Percentiles rank a stretch among this genome's conserved stretches.
Conservation (phyloP, 2,113 vertebrate species). For the Upupa epops region DNA sequence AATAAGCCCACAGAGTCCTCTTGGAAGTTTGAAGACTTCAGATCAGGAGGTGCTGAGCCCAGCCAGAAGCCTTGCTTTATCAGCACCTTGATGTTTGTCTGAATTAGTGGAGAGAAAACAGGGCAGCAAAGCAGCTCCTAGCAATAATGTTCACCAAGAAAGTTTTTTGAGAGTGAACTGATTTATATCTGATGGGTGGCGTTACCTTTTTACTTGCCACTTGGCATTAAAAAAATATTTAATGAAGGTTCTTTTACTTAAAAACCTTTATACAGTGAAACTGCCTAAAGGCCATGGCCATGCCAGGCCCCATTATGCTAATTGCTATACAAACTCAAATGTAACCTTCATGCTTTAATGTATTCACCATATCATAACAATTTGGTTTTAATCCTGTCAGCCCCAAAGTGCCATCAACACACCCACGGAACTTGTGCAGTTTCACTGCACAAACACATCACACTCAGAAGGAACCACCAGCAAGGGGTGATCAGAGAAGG, state of each 20-base stretch:
- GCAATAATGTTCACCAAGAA: background rate
- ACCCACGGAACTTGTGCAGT: background rate
- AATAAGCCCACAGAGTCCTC: background rate
- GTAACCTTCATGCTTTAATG: conserved; percentile 41
- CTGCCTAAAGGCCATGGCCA: background rate
- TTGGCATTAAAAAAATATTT: conserved; percentile 1
- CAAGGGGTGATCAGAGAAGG: background rate
- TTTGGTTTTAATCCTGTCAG: conserved; percentile 14
- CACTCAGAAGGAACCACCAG: background rate
- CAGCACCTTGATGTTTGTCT: background rate
- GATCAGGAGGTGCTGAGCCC: background rate
- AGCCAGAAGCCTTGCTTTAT: background rate
- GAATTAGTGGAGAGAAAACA: background rate
- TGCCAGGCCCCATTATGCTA: background rate
- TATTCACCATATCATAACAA: background rate
- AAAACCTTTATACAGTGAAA: background rate
- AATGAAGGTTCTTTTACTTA: conserved; percentile 10
- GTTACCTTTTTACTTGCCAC: background rate
- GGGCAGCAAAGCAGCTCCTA: conserved; percentile 5
- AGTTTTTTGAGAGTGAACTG: background rate
- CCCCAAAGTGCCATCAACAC: background rate
- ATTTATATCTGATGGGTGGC: background rate
- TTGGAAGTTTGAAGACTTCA: background rate
- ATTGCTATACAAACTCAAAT: conserved; percentile 38
- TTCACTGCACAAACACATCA: background rate